phyloP scores from a whole-genome alignment of 2,797 vertebrate species.

The Clamator glandarius region DNA sequence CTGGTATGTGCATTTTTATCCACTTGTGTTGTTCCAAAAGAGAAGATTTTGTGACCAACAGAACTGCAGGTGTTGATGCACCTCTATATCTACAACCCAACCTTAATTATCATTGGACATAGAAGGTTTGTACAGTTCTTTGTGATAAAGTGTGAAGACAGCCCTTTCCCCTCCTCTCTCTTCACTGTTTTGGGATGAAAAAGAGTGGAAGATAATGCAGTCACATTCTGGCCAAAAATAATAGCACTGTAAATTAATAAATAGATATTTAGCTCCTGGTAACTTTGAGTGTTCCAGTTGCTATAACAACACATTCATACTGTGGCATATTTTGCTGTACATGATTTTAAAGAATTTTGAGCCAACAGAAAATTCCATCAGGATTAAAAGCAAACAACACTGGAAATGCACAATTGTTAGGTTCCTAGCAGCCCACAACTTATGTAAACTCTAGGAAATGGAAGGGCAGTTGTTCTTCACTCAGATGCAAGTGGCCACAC shows the following conservation, averaged over 20 bases:
- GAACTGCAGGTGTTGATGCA: not conserved
- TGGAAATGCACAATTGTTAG: not conserved
- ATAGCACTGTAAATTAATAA: not conserved
- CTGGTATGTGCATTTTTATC: not conserved
- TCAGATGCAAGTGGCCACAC: not conserved
- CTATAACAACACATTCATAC: slow-evolving; percentile 8
- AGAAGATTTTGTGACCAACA: not conserved
- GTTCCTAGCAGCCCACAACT: not conserved
- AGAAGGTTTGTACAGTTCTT: not conserved
- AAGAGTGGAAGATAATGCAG: not conserved
- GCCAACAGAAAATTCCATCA: slow-evolving; percentile 26
- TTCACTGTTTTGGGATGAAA: not conserved
- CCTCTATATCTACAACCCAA: not conserved
- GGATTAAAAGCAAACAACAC: slow-evolving; percentile 19
- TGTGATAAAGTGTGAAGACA: not conserved
- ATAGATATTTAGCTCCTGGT: slow-evolving; percentile 1
- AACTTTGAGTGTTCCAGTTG: slow-evolving; percentile 38
- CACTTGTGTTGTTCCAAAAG: not conserved
- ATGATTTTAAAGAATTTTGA: slow-evolving; percentile 38
- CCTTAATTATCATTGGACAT: not conserved
- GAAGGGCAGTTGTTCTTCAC: not conserved
- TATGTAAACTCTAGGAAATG: not conserved
- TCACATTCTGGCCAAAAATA: not conserved
- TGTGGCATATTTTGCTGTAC: slow-evolving; percentile 3
- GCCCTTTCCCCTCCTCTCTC: rapidly evolving